A percentile compares a stretch with the other conserved stretches of the same genome.
phyloP scores from a whole-genome alignment of 2,888 invertebrate genomes.

The Drosophila paramelanica region DNA sequence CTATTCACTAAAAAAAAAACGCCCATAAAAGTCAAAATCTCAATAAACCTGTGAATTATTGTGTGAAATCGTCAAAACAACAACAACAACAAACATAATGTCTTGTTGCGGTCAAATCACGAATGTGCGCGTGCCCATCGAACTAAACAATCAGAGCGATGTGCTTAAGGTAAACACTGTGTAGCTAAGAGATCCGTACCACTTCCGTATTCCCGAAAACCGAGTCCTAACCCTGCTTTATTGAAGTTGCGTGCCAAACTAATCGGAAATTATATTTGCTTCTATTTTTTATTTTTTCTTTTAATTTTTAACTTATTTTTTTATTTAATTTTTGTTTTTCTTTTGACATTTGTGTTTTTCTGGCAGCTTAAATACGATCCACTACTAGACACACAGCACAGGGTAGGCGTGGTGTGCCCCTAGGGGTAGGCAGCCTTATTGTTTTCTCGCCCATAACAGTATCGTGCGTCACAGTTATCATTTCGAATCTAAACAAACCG shows the following conservation, averaged over 20 bases:
- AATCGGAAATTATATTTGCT: slow-evolving; percentile 51
- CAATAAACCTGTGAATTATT: slow-evolving; percentile 40
- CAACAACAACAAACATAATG: slow-evolving; percentile 84
- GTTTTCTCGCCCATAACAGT: neutral
- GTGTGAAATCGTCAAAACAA: slow-evolving; percentile 16
- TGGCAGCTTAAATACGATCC: slow-evolving; percentile 81
- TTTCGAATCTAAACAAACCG: slow-evolving; percentile 53
- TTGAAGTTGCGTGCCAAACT: slow-evolving; percentile 42
- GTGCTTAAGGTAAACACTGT: slow-evolving; percentile 88
- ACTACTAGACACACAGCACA: slow-evolving; percentile 79
- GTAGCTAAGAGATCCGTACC: slow-evolving; percentile 9
- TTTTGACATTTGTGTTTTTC: slow-evolving; percentile 38
- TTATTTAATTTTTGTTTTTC: slow-evolving; percentile 31
- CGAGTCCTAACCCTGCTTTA: slow-evolving; percentile 38
- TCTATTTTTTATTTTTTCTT: slow-evolving; percentile 25
- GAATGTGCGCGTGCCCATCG: slow-evolving; percentile 91
- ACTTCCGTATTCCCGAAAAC: neutral
- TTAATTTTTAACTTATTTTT: neutral
- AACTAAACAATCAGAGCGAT: slow-evolving; percentile 91
- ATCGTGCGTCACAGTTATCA: slow-evolving; percentile 59
- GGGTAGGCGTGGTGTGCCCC: slow-evolving; percentile 80
- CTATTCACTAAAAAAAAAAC: slow-evolving; percentile 9
- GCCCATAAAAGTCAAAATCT: slow-evolving; percentile 26
- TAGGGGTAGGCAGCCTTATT: slow-evolving; percentile 56
- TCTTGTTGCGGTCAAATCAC: slow-evolving; percentile 90